Conservation (phyloP, 1,140 invertebrate species). For the Gonioctena quinquepunctata region DNA sequence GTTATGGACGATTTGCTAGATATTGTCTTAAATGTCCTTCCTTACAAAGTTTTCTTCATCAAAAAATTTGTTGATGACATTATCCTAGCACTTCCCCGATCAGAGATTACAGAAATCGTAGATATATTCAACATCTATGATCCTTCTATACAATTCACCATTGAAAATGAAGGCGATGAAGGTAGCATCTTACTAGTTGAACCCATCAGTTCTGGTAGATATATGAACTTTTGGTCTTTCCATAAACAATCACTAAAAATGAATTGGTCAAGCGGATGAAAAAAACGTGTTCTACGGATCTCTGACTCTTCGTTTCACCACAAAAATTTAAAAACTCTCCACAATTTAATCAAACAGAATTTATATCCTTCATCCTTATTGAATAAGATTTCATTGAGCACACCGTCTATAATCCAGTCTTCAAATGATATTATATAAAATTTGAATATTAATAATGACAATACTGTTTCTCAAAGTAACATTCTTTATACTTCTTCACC, state of each 20-base stretch:
- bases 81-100: not conserved
- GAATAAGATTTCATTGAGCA: too few relatives aligned
- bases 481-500: too few relatives aligned
- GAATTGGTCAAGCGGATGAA: not conserved
- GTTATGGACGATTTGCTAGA: slow-evolving; percentile 6
- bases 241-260: not conserved
- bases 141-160: not conserved
- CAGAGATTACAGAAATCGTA: not conserved
- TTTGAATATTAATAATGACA: too few relatives aligned
- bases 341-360: too few relatives aligned
- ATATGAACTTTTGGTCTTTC: not conserved
- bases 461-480: too few relatives aligned
- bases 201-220: not conserved
- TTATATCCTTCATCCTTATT: too few relatives aligned
- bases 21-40: not conserved
- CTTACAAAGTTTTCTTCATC: not conserved
- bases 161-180: not conserved
- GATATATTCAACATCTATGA: not conserved
- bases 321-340: too few relatives aligned
- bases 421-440: too few relatives aligned
- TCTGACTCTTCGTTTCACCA: not conserved
- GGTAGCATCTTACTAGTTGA: not conserved
- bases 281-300: not conserved
- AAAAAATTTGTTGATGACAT: slow-evolving; percentile 15
- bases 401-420: too few relatives aligned